Percentiles rank a stretch among this genome's conserved stretches.
phyloP scores from a whole-genome alignment of 2,888 invertebrate genomes.

The Aromia moschata region DNA sequence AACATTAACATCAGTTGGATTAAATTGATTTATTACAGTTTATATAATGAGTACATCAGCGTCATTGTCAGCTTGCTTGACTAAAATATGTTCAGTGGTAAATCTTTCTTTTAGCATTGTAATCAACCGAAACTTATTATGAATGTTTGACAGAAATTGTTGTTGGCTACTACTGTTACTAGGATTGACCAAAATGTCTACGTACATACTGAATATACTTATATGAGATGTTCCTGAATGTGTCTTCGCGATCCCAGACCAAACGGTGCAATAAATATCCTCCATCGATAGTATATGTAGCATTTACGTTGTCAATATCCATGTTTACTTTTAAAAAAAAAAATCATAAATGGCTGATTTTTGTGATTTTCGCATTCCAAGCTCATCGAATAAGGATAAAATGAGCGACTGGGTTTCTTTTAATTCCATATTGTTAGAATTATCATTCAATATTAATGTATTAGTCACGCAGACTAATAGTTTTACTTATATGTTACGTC shows the following conservation, averaged over 20 bases:
- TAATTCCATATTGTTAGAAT: too few relatives aligned
- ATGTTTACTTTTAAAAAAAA: neutral
- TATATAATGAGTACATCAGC: conserved; percentile 48
- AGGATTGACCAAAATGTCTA: neutral
- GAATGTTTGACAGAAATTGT: conserved; percentile 49
- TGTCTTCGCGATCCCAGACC: neutral
- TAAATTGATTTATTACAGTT: conserved; percentile 17
- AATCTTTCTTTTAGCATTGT: conserved; percentile 43
- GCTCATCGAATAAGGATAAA: neutral
- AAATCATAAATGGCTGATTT: neutral
- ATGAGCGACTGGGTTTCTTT: too few relatives aligned
- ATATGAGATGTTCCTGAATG: neutral
- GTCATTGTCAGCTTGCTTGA: conserved; percentile 48
- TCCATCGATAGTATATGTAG: neutral
- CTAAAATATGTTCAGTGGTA: conserved; percentile 47
- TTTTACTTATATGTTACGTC: too few relatives aligned
- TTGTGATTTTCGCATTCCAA: neutral
- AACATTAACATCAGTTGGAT: conserved; percentile 10
- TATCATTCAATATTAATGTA: too few relatives aligned
- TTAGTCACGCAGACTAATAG: too few relatives aligned
- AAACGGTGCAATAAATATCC: neutral
- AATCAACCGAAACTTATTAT: conserved; percentile 54
- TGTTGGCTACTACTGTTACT: too few relatives aligned
- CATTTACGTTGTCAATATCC: neutral
- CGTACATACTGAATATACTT: conserved; percentile 1